A percentile compares a stretch with the other conserved stretches of the same genome.
Conservation (phyloP, 2,888 invertebrate species). For the Microctonus hyperodae region DNA sequence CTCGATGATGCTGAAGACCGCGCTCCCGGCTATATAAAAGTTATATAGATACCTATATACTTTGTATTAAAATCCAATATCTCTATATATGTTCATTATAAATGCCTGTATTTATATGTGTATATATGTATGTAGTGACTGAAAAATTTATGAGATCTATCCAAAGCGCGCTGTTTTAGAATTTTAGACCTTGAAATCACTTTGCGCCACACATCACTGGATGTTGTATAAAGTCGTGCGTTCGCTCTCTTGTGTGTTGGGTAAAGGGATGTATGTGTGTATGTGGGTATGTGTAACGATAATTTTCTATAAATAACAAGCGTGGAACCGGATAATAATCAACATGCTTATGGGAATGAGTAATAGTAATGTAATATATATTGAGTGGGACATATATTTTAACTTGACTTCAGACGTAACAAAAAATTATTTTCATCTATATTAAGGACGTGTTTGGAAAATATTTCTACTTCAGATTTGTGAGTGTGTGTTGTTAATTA, state of each 20-base stretch:
- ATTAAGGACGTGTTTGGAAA: no score
- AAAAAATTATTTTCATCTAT: no score
- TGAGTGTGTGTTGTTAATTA: no score
- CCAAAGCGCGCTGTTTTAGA: slow-evolving; percentile 39
- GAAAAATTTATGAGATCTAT: slow-evolving; percentile 50
- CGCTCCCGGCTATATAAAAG: neutral
- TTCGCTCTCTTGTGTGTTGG: neutral
- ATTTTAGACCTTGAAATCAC: slow-evolving; percentile 37
- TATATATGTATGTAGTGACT: slow-evolving; percentile 38
- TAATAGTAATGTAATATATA: no score
- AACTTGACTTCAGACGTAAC: no score
- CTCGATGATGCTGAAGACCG: slow-evolving; percentile 5
- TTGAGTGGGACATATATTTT: no score
- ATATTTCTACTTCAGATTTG: no score
- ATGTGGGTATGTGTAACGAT: neutral
- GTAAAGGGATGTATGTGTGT: neutral
- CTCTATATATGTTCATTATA: neutral
- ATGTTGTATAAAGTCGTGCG: neutral
- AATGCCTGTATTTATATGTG: neutral
- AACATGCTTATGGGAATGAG: neutral
- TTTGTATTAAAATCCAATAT: neutral
- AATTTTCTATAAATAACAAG: slow-evolving; percentile 24
- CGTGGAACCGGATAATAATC: slow-evolving; percentile 21
- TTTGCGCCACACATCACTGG: slow-evolving; percentile 3
- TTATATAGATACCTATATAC: neutral